phyloP scores from a whole-genome alignment of 2,113 vertebrate genomes.

The Ptilorrhoa leucosticta region DNA sequence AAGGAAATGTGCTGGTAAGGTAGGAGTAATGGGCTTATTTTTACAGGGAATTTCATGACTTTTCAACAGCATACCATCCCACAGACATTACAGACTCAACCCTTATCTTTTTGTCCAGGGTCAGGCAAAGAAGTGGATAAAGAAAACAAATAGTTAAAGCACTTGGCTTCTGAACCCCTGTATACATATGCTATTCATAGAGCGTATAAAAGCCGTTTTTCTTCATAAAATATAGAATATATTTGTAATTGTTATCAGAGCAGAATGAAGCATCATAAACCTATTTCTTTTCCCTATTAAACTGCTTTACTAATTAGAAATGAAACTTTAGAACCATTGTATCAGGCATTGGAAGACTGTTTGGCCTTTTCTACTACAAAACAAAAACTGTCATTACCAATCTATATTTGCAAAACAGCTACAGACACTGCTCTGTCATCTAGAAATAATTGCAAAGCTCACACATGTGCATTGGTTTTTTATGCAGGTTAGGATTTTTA shows the following conservation, averaged over 20 bases:
- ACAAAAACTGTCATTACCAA: background rate
- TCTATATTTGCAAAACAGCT: background rate
- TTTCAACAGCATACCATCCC: background rate
- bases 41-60: background rate
- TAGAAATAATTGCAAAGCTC: background rate
- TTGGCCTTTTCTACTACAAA: background rate
- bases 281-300: background rate
- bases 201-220: background rate
- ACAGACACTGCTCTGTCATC: background rate
- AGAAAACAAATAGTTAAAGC: background rate
- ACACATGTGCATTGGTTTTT: fast-evolving
- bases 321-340: fast-evolving
- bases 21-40: background rate
- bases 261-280: background rate
- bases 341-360: background rate
- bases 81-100: background rate
- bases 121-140: background rate
- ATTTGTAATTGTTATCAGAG: background rate
- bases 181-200: background rate
- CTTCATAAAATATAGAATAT: background rate
- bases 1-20: background rate
- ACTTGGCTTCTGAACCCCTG: background rate
- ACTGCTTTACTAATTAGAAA: background rate
- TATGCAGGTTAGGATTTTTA: background rate
- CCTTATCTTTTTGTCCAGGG: background rate